These are phyloP conservation scores for Drosophila sordidula DNA, from an alignment of 2,888 invertebrate species.

Conservation along the genomic window DNA sequence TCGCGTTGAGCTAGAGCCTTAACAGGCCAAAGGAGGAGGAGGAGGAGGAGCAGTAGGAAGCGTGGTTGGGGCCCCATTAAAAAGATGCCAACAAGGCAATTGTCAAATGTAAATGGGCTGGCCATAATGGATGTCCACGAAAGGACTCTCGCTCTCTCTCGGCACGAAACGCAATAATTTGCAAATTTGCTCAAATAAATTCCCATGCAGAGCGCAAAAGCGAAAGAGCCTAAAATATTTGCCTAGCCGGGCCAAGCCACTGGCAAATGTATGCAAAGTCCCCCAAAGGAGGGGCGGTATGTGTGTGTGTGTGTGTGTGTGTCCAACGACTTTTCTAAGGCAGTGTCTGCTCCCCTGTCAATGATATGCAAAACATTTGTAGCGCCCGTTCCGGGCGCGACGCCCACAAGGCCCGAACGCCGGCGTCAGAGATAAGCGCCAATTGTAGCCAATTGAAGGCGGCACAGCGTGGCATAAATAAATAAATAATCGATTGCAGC, in stretches of 20 bases:
- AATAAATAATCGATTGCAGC: constrained; percentile 76
- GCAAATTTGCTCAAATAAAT: constrained; percentile 80
- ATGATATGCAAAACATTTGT: constrained; percentile 74
- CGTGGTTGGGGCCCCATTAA: constrained; percentile 51
- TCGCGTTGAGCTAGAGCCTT: constrained; percentile 58
- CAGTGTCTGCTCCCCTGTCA: constrained; percentile 45
- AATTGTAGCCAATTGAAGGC: constrained; percentile 75
- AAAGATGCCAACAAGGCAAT: constrained; percentile 79
- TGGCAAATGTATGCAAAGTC: constrained; percentile 76
- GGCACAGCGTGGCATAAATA: constrained; percentile 74
- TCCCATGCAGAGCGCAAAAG: constrained; percentile 63
- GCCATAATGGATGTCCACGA: constrained; percentile 72
- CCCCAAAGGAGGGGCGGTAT: constrained; percentile 9
- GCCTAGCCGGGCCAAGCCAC: constrained; percentile 33
- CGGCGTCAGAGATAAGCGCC: constrained; percentile 67
- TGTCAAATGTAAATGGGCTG: constrained; percentile 76
- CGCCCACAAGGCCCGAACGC: constrained; percentile 30
- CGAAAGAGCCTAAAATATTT: constrained; percentile 69
- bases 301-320: constrained; percentile 1
- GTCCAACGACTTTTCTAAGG: constrained; percentile 51
- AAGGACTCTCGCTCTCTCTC: constrained; percentile 15
- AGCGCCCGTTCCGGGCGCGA: constrained; percentile 29
- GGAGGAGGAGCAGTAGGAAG: background rate
- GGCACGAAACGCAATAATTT: constrained; percentile 70
- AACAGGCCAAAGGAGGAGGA: background rate